Conservation (phyloP, 2,888 invertebrate genomes). For the Coremacera marginata region DNA sequence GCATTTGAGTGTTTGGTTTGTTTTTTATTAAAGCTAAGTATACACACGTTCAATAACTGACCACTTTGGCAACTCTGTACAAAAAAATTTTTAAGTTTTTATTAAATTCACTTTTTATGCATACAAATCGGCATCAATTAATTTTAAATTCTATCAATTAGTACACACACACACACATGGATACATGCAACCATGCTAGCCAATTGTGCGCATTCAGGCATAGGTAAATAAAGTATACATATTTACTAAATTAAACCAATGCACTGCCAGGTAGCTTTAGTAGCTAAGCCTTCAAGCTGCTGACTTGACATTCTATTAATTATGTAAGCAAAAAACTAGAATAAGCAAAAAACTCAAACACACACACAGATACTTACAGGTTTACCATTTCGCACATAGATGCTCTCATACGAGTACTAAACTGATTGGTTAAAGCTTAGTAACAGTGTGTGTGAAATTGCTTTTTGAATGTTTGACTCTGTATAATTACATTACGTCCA, state of each 20-base stretch:
- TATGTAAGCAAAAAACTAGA: neutral
- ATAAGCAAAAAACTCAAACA: neutral
- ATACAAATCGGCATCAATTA: neutral
- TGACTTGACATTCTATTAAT: neutral
- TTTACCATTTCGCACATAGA: neutral
- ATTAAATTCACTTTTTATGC: neutral
- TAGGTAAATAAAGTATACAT: conserved; percentile 3
- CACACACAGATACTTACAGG: neutral
- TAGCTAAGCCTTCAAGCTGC: too few species aligned
- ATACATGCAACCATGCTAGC: neutral
- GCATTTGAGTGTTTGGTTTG: too few species aligned
- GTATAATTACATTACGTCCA: too few species aligned
- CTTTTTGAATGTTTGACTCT: too few species aligned
- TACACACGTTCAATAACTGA: too few species aligned
- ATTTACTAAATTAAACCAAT: conserved; percentile 8
- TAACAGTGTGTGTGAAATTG: too few species aligned
- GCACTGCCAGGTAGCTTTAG: too few species aligned
- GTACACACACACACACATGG: neutral
- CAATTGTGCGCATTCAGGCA: conserved; percentile 12
- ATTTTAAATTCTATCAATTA: neutral
- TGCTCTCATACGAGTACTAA: too few species aligned
- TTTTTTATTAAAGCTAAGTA: too few species aligned
- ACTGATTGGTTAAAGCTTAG: too few species aligned
- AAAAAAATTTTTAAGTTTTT: too few species aligned
- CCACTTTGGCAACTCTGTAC: too few species aligned